These are phyloP conservation scores for Ursus arctos DNA, from an alignment of 2,113 vertebrate genomes.

Conservation along the genomic window DNA sequence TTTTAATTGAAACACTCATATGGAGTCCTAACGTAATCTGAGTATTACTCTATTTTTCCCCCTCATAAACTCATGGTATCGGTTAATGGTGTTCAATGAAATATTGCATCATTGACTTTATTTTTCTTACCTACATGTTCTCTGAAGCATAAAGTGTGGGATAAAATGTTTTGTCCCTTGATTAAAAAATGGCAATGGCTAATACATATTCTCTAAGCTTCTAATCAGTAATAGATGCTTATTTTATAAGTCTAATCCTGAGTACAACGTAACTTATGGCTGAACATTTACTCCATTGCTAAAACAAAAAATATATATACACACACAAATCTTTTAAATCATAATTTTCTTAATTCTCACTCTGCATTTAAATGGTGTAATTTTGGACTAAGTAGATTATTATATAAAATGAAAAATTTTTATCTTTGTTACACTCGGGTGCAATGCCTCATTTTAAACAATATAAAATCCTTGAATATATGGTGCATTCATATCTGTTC, in stretches of 20 bases:
- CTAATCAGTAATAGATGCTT: constrained; percentile 74
- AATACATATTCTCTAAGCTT: constrained; percentile 71
- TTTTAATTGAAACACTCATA: constrained; percentile 86
- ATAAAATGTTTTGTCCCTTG: constrained; percentile 73
- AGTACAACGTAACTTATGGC: constrained; percentile 6
- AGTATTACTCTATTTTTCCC: constrained; percentile 78
- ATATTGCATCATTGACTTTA: constrained; percentile 71
- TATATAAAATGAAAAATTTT: constrained; percentile 1
- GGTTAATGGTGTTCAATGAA: constrained; percentile 78
- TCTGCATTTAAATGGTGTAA: constrained; percentile 46
- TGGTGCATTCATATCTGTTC: background rate
- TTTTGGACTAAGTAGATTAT: constrained; percentile 41
- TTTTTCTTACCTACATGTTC: constrained; percentile 49
- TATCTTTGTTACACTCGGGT: background rate
- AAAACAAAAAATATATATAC: background rate
- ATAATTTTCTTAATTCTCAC: background rate
- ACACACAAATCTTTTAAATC: background rate
- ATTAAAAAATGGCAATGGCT: constrained; percentile 65
- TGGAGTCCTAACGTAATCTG: constrained; percentile 81
- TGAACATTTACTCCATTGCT: constrained; percentile 27
- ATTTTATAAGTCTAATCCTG: constrained; percentile 70
- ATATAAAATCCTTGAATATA: background rate
- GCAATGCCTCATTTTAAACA: background rate
- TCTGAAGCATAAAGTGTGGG: constrained; percentile 63
- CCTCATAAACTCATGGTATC: constrained; percentile 68